Evolutionary conservation across 2,797 vertebrate species (phyloP).

Genomic region (Microctenopoma steveboyesi): DNA sequence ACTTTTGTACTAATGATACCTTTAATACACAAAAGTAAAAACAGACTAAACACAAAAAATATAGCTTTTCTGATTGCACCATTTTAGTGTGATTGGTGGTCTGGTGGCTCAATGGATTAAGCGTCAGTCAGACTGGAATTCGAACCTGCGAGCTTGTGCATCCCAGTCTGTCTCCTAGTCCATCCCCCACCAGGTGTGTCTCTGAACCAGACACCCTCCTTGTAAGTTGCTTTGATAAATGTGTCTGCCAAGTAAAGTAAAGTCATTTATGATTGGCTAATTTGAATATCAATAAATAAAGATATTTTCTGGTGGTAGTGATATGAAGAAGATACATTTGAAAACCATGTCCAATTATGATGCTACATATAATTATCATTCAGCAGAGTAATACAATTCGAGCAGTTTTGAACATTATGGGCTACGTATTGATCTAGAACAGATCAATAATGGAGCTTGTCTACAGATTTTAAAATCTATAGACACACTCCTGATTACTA

Average conservation of each 20-base stretch:
- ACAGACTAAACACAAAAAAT: not conserved
- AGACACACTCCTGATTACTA: not conserved
- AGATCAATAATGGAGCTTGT: no score
- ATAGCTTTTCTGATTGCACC: not conserved
- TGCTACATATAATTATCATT: not conserved
- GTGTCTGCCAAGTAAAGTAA: no score
- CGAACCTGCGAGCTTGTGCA: no score
- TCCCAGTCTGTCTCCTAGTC: no score
- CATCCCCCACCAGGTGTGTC: no score
- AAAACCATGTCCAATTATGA: not conserved
- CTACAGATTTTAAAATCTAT: slow-evolving; percentile 6
- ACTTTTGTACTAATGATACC: not conserved
- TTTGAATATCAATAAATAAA: not conserved
- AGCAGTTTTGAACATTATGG: slow-evolving; percentile 10
- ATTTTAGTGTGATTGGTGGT: no score
- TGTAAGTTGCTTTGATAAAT: no score
- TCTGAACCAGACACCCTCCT: no score
- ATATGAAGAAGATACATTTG: not conserved
- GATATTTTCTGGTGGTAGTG: not conserved
- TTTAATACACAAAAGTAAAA: no score
- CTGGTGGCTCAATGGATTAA: no score
- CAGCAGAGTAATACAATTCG: not conserved
- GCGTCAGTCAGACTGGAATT: no score
- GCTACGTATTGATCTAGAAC: not conserved
- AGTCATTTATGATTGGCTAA: not conserved